These are phyloP conservation scores for Pandemis cinnamomeana DNA, from an alignment of 2,888 invertebrate genomes.

Conservation along the genomic window DNA sequence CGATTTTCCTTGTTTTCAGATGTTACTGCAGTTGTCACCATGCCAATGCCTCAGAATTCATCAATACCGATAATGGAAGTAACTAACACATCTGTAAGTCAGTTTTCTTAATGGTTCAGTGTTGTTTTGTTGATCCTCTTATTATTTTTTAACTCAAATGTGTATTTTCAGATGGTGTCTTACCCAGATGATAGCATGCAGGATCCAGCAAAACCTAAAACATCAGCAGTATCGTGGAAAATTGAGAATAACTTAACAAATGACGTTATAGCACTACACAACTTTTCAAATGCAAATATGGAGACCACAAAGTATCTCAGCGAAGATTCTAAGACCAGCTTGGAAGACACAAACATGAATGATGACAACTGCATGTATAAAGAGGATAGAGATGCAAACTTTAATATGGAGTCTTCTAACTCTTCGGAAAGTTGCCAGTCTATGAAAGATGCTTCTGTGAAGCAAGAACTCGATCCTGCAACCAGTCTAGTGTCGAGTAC, in stretches of 20 bases:
- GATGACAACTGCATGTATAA: constrained; percentile 80
- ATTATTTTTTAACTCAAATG: background rate
- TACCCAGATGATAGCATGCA: constrained; percentile 78
- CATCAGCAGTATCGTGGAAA: constrained; percentile 77
- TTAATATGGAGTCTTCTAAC: constrained; percentile 80
- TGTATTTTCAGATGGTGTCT: constrained; percentile 68
- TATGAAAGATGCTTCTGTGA: constrained; percentile 71
- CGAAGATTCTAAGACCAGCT: constrained; percentile 79
- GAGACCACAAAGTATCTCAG: constrained; percentile 75
- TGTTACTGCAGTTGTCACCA: constrained; percentile 80
- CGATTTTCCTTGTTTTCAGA: constrained; percentile 60
- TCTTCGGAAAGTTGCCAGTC: constrained; percentile 81
- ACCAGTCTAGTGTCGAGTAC: constrained; percentile 68
- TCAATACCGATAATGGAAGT: constrained; percentile 81
- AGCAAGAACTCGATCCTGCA: constrained; percentile 67
- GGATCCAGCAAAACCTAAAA: constrained; percentile 79
- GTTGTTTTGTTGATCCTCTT: background rate
- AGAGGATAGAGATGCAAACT: constrained; percentile 78
- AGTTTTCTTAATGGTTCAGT: background rate
- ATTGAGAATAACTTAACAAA: constrained; percentile 72
- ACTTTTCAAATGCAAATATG: constrained; percentile 67
- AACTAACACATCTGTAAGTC: constrained; percentile 78
- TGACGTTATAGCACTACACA: constrained; percentile 71
- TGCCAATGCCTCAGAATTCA: constrained; percentile 77
- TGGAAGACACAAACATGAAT: constrained; percentile 78